Evolutionary conservation across 2,888 invertebrate genomes (phyloP).

Genomic region (Ommatoiulus sabulosus): DNA sequence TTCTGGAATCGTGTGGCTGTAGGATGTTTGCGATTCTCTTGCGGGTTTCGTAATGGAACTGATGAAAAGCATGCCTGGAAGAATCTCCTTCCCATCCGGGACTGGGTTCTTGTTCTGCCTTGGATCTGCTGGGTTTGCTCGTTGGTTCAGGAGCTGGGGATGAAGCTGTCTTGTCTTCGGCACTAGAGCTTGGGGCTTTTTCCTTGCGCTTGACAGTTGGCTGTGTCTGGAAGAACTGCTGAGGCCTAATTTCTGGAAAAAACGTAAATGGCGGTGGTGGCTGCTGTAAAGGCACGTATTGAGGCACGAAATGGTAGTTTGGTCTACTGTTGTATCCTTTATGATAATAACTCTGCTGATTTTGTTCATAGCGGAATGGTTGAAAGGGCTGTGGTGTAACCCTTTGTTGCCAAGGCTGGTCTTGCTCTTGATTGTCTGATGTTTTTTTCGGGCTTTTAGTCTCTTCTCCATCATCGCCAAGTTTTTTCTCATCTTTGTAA

Average conservation of each 20-base stretch:
- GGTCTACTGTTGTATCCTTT: background rate
- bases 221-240: background rate
- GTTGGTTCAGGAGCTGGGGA: background rate
- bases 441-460: background rate
- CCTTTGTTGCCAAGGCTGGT: background rate
- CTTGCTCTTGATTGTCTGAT: background rate
- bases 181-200: background rate
- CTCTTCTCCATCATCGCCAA: background rate
- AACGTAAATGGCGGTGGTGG: background rate
- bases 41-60: conserved; percentile 61
- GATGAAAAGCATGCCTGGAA: conserved; percentile 62
- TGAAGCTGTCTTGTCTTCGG: background rate
- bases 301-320: conserved; percentile 17
- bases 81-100: conserved; percentile 61
- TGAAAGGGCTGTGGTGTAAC: background rate
- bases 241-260: background rate
- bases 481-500: background rate
- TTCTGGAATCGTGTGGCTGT: background rate
- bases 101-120: background rate
- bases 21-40: conserved; percentile 8
- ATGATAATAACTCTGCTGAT: background rate
- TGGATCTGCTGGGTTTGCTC: background rate
- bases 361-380: background rate
- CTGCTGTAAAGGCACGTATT: background rate
- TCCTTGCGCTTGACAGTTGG: background rate